Evolutionary conservation across 1,140 invertebrate genomes (phyloP), one percentile per base, ranked within the genome.

Genomic region (Cydia amplana): DNA sequence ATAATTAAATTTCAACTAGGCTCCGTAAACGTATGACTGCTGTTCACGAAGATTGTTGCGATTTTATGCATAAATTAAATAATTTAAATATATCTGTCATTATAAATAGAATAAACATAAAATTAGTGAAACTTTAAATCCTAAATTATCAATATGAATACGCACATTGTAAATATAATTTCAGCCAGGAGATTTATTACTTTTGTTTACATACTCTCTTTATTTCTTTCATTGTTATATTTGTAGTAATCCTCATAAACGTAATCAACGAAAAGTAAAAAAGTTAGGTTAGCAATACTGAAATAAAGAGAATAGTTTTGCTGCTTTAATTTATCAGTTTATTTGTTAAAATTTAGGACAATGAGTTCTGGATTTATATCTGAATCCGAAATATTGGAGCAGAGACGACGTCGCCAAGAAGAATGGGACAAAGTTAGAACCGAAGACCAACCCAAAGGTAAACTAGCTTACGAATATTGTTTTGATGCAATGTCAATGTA

Each of bases 351-450:
- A 74, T 70, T 73, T 65, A 23, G 23, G 85, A 73, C 6, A 86
- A 97, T 97, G 97, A 97, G 97, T 94, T 97, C 97, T 1, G 96
- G 96, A 67, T 98, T 98, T 94, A 96, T 98, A 81, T 95, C 97
- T 10, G 97, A 98, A 93, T 93, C 94, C 20, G 97, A 99, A 93
- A 93, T 98, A 51, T 95, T 96, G 51, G 97, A 98, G 85, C 95
- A 95, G 46, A 94, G 96, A 72, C 94, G 95, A 81, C 91, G 94
- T 60, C 94, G 98, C 14, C 98, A 99, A 88, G 97, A 98, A 91
- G 97, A 99, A 95, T 99, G 98, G 98, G 97, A 99, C 82, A 97
- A 96, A 94, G 97, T 98, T 1, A 93, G 98, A 79, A 96, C 96
- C 80, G 95, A 96, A 28, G 96, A 98, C 83, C 96, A 99, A 88